Evolutionary conservation across 1,140 invertebrate genomes (phyloP), one percentile per base, ranked within the genome.

Genomic region (Drosophila sp.): DNA sequence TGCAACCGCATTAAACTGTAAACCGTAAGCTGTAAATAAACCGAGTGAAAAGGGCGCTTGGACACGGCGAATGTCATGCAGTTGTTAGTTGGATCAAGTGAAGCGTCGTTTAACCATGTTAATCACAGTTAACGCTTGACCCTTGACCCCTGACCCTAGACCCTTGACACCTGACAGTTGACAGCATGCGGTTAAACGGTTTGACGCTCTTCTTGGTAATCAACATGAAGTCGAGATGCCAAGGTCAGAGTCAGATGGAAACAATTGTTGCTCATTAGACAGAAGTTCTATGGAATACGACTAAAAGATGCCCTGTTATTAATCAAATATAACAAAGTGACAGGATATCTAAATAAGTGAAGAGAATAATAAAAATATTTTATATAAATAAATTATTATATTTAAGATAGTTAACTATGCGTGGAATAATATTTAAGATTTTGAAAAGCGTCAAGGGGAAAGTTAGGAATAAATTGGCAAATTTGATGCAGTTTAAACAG

Each of bases 121-220:
- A 53, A 69, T 69, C 56, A 45, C 57, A 61, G 36, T 34, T 64
- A 61, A 71, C 61, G 61, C 34, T 13, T 57, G 61, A 21, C 21
- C 21, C 21, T 21, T 21, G 21, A 21, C 21, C 51, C 16, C 34
- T 64, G 67, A 71, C 61, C 59, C 27, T 13, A 51, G 61, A 51
- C 51, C 51, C 16, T 45, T 64, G 67, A 71, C 61, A 59, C 27
- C 9, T 57, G 61, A 51, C 51, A 45, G 57, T 56, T 65, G 61
- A 16, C 69, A 41, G 61, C 61, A 25, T 34, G 69, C n/a, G 61
- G 51, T 57, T 71, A 71, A 71, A 57, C 51, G 34, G 36, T 63
- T 46, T 38, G 50, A 46, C 48, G 29, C 46, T 29, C 41, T 32
- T 34, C 36, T 38, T 11, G 8, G 11, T 25, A 51, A 51, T 51